A percentile compares a stretch with the other conserved stretches of the same genome.
Conservation (phyloP, 2,797 vertebrate genomes). For the Glyptemys insculpta region DNA sequence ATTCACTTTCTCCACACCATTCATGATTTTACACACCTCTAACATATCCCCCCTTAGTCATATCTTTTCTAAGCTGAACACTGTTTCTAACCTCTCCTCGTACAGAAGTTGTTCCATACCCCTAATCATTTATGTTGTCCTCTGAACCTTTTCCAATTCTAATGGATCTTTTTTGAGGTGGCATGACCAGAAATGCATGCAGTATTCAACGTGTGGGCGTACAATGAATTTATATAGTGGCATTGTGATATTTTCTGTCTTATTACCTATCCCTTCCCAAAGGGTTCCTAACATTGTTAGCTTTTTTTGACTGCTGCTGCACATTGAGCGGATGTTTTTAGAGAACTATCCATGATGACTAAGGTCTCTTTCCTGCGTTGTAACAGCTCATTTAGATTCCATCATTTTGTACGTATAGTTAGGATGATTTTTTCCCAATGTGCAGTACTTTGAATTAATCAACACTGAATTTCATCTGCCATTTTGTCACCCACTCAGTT, state of each 20-base stretch:
- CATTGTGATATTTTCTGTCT: neutral
- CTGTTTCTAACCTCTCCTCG: neutral
- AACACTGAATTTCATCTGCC: no score
- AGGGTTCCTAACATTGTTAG: neutral
- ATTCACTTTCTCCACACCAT: neutral
- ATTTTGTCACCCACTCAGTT: no score
- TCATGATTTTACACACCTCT: neutral
- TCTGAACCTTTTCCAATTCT: neutral
- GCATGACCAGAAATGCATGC: neutral
- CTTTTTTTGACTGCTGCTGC: neutral
- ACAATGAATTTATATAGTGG: neutral
- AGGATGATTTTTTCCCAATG: no score
- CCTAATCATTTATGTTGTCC: neutral
- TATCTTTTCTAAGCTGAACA: neutral
- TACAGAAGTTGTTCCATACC: neutral
- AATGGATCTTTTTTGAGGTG: neutral
- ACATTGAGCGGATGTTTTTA: neutral
- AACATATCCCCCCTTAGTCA: neutral
- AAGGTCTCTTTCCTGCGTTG: no score
- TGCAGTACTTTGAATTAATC: no score
- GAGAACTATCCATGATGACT: neutral
- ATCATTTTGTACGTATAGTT: no score
- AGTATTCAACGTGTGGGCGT: neutral
- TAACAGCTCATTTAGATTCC: no score
- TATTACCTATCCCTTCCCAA: neutral